Conservation (phyloP, 2,888 invertebrate species). For the Heliconius hortense region DNA sequence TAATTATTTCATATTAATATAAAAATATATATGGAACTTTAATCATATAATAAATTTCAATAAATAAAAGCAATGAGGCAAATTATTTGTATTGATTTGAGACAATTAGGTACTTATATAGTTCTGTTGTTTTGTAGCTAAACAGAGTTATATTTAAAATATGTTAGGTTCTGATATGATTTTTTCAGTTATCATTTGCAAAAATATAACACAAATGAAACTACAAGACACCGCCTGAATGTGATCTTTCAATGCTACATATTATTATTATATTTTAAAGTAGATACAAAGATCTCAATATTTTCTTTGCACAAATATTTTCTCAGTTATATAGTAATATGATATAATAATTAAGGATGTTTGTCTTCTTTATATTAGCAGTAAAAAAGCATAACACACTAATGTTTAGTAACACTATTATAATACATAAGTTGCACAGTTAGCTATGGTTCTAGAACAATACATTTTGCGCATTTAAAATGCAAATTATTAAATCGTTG, state of each 20-base stretch:
- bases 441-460: not conserved
- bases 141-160: not conserved
- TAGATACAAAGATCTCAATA: conserved; percentile 30
- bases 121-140: not conserved
- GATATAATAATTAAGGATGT: conserved; percentile 19
- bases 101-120: not conserved
- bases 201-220: not conserved
- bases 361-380: conserved; percentile 3
- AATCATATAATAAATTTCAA: conserved; percentile 1
- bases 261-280: conserved; percentile 15
- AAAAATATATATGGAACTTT: not conserved
- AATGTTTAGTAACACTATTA: conserved; percentile 9
- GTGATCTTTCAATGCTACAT: conserved; percentile 19
- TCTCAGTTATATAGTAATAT: conserved; percentile 21
- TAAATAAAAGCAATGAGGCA: conserved; percentile 13
- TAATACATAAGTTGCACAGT: conserved; percentile 13
- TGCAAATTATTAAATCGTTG: not conserved
- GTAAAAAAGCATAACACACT: not conserved
- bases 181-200: not conserved
- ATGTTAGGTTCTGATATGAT: not conserved
- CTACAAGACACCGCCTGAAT: conserved; percentile 14
- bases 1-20: not conserved
- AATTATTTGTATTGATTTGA: conserved; percentile 13
- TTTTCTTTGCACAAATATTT: conserved; percentile 35
- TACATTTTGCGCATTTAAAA: conserved; percentile 7